Evolutionary conservation across 2,113 vertebrate species (phyloP), one percentile per base, ranked within the genome.

Genomic region (Ploceus nigricollis): DNA sequence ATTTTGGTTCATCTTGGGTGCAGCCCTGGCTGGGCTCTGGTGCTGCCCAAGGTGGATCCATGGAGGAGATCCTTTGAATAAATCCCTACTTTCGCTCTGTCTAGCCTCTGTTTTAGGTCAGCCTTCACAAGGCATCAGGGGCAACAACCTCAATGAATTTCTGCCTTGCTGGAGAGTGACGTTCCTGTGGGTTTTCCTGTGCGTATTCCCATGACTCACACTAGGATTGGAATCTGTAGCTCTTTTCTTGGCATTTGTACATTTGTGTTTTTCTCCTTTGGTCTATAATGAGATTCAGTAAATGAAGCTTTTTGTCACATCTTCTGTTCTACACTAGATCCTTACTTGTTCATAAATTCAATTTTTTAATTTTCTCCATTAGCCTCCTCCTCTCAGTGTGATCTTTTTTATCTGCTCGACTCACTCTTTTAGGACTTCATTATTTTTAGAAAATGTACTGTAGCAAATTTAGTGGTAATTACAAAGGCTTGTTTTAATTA

Each of bases 401-500:
- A 80, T 90, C 71, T 82, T 48, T 85, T 90, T 78, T 76, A 58
- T 93, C 78, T 82, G n/a, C 60, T 11, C 60, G 3, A 19, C 73
- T 94, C 40, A 3, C 82, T 89, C 70, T 94, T 93, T 72, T 50
- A 97, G 82, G 78, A 85, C 93, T 87, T 96, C 91, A 77, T 91
- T 95, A 73, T 82, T 94, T 93, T 86, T 87, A 80, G 91, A 87
- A 93, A 80, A 82, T 18, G 64, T 84, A 76, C 78, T 94, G 78
- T 82, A 80, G 84, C 78, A 31, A 89, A 80, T 90, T 96, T 91
- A 35, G 16, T 35, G 64, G 87, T 96, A 88, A 97, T 96, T 96
- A 94, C 63, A 65, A 44, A 93, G 90, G 90, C 89, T 94, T 93
- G 87, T 90, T 96, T 96, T 96, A 96, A 96, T 97, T 97, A 91